A percentile compares a stretch with the other conserved stretches of the same genome.
These are phyloP conservation scores for Apamea crenata DNA, from an alignment of 2,888 invertebrate genomes.

Conservation along the genomic window DNA sequence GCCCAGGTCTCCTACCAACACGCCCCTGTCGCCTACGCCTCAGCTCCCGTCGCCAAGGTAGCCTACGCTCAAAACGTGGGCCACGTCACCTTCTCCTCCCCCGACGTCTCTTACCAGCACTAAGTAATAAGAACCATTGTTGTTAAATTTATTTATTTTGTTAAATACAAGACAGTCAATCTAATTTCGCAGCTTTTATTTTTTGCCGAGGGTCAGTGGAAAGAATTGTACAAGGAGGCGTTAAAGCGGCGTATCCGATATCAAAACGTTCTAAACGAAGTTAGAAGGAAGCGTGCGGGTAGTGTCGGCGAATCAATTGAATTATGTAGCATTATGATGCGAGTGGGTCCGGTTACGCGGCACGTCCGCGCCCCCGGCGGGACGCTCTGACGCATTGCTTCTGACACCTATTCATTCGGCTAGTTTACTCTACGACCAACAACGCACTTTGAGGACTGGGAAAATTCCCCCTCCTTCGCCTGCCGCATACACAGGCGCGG, in stretches of 20 bases:
- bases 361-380: constrained; percentile 83
- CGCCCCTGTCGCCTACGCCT: constrained; percentile 75
- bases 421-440: constrained; percentile 78
- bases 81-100: constrained; percentile 82
- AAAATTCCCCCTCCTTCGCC: constrained; percentile 66
- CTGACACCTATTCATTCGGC: constrained; percentile 87
- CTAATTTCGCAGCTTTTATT: constrained; percentile 75
- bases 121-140: constrained; percentile 73
- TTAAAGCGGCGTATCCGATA: constrained; percentile 89
- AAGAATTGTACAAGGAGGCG: constrained; percentile 86
- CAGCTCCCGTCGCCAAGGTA: constrained; percentile 69
- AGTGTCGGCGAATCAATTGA: constrained; percentile 90
- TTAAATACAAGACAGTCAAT: constrained; percentile 78
- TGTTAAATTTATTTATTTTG: constrained; percentile 80
- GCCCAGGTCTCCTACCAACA: constrained; percentile 68
- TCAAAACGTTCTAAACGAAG: constrained; percentile 90
- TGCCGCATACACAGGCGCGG: constrained; percentile 50
- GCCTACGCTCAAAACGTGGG: constrained; percentile 73
- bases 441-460: constrained; percentile 66
- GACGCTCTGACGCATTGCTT: constrained; percentile 84
- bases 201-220: constrained; percentile 73
- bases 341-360: constrained; percentile 86
- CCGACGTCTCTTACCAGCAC: constrained; percentile 84
- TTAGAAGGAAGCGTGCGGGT: constrained; percentile 89
- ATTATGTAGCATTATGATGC: constrained; percentile 89